phyloP scores from a whole-genome alignment of 2,797 vertebrate genomes.

The Rhinatrema bivittatum region DNA sequence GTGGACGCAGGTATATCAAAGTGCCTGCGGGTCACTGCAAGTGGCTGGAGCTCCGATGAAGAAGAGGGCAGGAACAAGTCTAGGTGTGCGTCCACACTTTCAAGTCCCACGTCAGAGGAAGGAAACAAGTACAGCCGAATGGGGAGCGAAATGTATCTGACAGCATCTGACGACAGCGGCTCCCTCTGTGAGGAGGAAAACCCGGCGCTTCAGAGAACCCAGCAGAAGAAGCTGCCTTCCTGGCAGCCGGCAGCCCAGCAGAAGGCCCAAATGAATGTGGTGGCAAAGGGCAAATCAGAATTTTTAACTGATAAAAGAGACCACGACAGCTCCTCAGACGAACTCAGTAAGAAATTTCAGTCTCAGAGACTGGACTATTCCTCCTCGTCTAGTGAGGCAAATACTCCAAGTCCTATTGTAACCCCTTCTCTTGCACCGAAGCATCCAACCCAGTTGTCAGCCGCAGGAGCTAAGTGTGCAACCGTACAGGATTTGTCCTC shows the following conservation, averaged over 20 bases:
- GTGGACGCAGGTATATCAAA: constrained; percentile 32
- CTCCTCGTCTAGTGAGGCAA: constrained; percentile 77
- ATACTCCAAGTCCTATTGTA: constrained; percentile 71
- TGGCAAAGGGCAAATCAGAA: constrained; percentile 40
- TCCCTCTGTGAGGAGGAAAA: constrained; percentile 83
- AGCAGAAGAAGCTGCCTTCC: constrained; percentile 52
- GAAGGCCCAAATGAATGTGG: constrained; percentile 38
- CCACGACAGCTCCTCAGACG: constrained; percentile 73
- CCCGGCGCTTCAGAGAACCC: constrained; percentile 53
- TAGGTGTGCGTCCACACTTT: constrained; percentile 56
- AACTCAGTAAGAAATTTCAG: constrained; percentile 83
- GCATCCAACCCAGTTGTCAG: constrained; percentile 54
- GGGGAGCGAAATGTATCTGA: constrained; percentile 78
- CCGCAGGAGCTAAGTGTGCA: constrained; percentile 29
- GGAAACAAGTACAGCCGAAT: constrained; percentile 60
- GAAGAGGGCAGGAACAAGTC: constrained; percentile 49
- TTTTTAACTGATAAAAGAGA: constrained; percentile 42
- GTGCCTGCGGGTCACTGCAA: constrained; percentile 46
- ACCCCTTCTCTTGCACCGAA: constrained; percentile 69
- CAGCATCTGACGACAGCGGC: constrained; percentile 88
- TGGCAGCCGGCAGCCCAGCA: constrained; percentile 55
- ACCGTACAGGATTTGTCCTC: constrained; percentile 26
- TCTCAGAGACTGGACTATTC: constrained; percentile 81
- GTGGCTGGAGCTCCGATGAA: constrained; percentile 67
- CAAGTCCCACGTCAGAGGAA: constrained; percentile 67